Base-by-base conservation (phyloP, 2,888 invertebrate genomes). In the Lasioglossum vierecki region DNA sequence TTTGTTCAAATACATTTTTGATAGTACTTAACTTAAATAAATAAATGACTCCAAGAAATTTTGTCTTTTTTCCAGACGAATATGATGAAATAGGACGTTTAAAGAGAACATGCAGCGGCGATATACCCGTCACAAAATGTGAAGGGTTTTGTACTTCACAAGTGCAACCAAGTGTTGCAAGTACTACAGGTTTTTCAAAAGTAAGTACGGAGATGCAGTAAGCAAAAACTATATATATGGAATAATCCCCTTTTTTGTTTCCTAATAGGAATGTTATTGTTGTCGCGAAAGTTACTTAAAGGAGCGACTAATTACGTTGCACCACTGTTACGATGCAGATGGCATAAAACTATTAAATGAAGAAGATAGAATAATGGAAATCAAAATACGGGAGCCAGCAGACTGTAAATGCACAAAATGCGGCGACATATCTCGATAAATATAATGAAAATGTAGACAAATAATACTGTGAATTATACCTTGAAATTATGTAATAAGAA, bases 351-450 rank as follows among this genome's bases (percentile, higher is more conserved):
- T 99, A 77, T 97, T 96, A 78, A 96, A 96, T 15, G 97, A 97
- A 90, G 97, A 97, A 53, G 95, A 96, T 91, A 97, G 97, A 66
- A 96, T 96, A 18, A 97, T 98, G 97, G 97, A 98, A 92, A 96
- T 98, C 68, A 97, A 97, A 91, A 95, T 99, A 82, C 96, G 97
- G 84, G 98, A 98, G 95, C 99, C 98, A 0, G 97, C 97, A 53
- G 98, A 98, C 92, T 99, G 98, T 95, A 97, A 97, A 95, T 99
- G 98, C 94, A 98, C 97, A 95, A 98, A 98, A 95, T 98, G 98
- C 94, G 98, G 98, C 84, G 98, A 98, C 93, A 97, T 97, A 93
- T 97, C 97, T 97, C 96, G 96, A 90, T 90, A 86, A 88, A 86
- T 60, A 5, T 49, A 72, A 53, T 46, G 22, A 44, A 75, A 70